Evolutionary conservation across 1,140 invertebrate species (phyloP), one percentile per base, ranked within the genome.

Genomic region (Venustaconcha ellipsiformis): DNA sequence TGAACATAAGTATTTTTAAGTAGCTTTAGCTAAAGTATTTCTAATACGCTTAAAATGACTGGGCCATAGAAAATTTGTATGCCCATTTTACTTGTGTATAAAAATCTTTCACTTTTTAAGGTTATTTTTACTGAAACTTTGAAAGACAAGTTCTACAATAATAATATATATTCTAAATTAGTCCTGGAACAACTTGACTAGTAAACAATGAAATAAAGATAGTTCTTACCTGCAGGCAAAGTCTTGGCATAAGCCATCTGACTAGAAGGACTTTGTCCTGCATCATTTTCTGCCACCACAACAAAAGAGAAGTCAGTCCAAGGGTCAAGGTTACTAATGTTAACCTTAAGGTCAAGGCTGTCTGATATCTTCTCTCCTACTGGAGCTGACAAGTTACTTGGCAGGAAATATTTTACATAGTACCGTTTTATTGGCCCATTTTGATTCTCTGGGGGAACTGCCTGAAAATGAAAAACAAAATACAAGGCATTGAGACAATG

Each of bases 401-500:
- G 70, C 6, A 77, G 63, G 70, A 70, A 77, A 55, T 77, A 77
- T 14, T 23, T 62, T 13, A 77, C 75, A 68, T 72, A 63, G 63
- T 77, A 77, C 15, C 75, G 69, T 68, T 68, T 77, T 14, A 77
- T 72, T 62, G 75, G 75, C 56, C 75, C 75, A 72, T 77, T 77
- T 48, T 77, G 75, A 26, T 57, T 57, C 15, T 57, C 20, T 60
- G 72, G 70, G n/a, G 48, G 62, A 23, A 77, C 75, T 67, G 75
- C 69, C 75, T 77, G n/a, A 20, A 76, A 62, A 57, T 15, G 20
- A 26, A 63, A 15, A 23, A 62, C 59, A 23, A 18, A 60, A 18
- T 5, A 18, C 18, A 18, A 23, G 6, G 13, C 59, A 23, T 6
- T 62, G 11, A 18, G 18, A 62, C 14, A 12, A 0, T 11, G 37